Base-by-base conservation (phyloP, 1,140 invertebrate genomes). In the Bombus haemorrhoidalis region DNA sequence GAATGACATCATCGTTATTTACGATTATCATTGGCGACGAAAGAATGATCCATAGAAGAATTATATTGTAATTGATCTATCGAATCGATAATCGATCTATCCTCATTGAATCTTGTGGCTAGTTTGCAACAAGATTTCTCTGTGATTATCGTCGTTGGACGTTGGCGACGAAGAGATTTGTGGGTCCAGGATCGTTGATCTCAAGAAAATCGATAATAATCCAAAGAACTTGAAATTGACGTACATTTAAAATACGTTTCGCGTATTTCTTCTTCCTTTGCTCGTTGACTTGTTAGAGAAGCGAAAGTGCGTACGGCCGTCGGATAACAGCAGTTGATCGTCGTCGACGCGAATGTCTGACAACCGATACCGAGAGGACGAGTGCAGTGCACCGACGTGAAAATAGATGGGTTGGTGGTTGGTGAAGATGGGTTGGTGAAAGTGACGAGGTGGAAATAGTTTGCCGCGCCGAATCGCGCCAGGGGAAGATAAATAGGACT, bases 341-440 rank as follows among this genome's bases (percentile, higher is more conserved):
- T 43, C 28, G 28, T 71, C 37, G 39, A 39, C 39, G 37, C 53
- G 53, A 8, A 59, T 8, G 18, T 62, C 59, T 78, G 59, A 78
- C 59, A 64, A n/a, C 59, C n/a, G 57, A 64, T 64, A 41, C 28
- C 18, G 28, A n/a, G 43, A 25, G 74, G 32, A n/a, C n/a, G 77
- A 77, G 68, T 86, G 78, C 73, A 82, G 79, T 86, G 79, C 78
- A 86, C 59, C 74, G 53, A n/a, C 68, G 59, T 87, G 84, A 88
- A 83, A 83, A 74, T 86, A 83, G 85, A 83, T 81, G 78, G 4
- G 69, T 62, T 59, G 81, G 77, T 80, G 83, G 83, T 79, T 86
- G 43, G 71, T 82, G 71, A 82, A 64, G 71, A 81, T 86, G 37
- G 71, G 71, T 81, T 77, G 59, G 75, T 80, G 81, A 83, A 73